A percentile compares a stretch with the other conserved stretches of the same genome.
Evolutionary conservation across 2,113 vertebrate genomes (phyloP).

Genomic region (Emydura subglobosa): DNA sequence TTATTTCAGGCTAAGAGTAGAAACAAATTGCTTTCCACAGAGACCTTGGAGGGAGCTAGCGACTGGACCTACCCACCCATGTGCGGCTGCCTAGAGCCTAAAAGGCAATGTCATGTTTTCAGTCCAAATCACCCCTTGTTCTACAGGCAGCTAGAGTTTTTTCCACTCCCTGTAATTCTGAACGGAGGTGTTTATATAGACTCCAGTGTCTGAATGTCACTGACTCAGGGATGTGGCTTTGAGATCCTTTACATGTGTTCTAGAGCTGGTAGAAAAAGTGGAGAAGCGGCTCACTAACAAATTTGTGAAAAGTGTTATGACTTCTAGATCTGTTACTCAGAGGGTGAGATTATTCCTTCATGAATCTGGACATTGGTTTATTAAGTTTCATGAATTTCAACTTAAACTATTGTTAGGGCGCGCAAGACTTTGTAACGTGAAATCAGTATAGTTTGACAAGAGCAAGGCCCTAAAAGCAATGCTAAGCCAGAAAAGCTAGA

Average conservation of each 20-base stretch:
- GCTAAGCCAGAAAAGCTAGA: too few species aligned
- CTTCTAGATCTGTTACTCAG: background rate
- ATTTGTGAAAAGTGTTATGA: background rate
- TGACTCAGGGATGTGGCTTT: background rate
- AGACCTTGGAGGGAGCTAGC: background rate
- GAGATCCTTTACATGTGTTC: background rate
- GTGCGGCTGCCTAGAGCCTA: background rate
- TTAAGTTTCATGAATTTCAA: background rate
- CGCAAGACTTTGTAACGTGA: too few species aligned
- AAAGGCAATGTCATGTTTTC: background rate
- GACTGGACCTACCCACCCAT: background rate
- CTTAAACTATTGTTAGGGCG: background rate
- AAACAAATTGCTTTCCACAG: constrained; percentile 4
- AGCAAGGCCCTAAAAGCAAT: too few species aligned
- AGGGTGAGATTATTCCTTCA: background rate
- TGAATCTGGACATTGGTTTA: background rate
- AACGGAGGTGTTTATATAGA: background rate
- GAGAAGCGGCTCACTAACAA: rapidly evolving
- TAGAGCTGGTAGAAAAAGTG: background rate
- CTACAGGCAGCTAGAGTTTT: background rate
- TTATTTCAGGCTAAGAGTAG: constrained; percentile 28
- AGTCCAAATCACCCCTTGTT: background rate
- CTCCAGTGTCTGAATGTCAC: background rate
- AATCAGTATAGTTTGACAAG: too few species aligned
- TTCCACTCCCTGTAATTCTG: background rate